A percentile compares a stretch with the other conserved stretches of the same genome.
Conservation (phyloP, 2,113 vertebrate genomes). For the Nothoprocta perdicaria region DNA sequence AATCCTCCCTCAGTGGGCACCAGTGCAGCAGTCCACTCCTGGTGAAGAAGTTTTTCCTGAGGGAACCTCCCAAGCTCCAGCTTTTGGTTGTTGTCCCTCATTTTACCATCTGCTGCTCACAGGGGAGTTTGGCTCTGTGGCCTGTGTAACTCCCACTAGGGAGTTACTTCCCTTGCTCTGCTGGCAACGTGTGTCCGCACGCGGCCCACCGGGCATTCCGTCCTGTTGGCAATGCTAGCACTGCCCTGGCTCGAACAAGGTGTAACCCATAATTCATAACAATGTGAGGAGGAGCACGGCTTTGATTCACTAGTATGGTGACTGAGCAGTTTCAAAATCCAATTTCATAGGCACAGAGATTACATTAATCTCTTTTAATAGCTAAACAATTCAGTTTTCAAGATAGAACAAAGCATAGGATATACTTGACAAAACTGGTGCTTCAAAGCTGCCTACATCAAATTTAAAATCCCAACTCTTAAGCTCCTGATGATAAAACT, state of each 20-base stretch:
- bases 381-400: constrained; percentile 62
- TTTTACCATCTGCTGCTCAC: background rate
- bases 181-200: fast-evolving
- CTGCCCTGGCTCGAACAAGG: background rate
- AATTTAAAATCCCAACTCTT: constrained; percentile 36
- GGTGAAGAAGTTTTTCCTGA: background rate
- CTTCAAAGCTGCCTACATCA: constrained; percentile 53
- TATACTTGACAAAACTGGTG: constrained; percentile 50
- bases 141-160: fast-evolving
- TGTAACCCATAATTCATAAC: background rate
- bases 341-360: constrained; percentile 64
- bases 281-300: background rate
- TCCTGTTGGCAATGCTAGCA: fast-evolving
- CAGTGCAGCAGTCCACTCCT: background rate
- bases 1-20: background rate
- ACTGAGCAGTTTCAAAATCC: constrained; percentile 60
- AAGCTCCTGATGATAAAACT: constrained; percentile 12
- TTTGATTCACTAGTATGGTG: background rate
- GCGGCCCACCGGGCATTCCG: background rate
- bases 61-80: background rate
- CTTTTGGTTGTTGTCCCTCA: background rate
- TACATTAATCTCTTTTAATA: constrained; percentile 64
- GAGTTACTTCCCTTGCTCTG: background rate
- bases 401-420: constrained; percentile 57
- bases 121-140: background rate